phyloP scores from a whole-genome alignment of 2,888 invertebrate species.

The Alloscopus bannaensis region DNA sequence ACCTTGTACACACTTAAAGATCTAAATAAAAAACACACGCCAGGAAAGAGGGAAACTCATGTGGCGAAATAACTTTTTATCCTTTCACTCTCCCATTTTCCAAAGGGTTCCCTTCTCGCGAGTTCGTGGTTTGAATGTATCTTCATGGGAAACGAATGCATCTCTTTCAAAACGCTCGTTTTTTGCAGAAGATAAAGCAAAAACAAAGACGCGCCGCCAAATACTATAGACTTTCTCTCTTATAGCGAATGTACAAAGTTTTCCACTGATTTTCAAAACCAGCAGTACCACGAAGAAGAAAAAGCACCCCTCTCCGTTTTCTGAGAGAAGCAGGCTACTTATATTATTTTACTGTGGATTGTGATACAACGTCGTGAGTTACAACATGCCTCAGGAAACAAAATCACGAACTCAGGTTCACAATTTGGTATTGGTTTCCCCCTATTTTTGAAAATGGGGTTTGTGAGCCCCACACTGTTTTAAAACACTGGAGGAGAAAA shows the following conservation, averaged over 20 bases:
- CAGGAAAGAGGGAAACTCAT: slow-evolving; percentile 17
- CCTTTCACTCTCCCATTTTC: slow-evolving; percentile 34
- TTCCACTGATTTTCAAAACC: slow-evolving; percentile 1
- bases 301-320: background rate
- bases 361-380: background rate
- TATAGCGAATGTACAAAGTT: background rate
- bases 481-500: no score
- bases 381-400: background rate
- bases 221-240: background rate
- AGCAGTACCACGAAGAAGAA: background rate
- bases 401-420: slow-evolving; percentile 46
- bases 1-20: background rate
- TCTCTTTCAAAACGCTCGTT: slow-evolving; percentile 19
- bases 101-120: background rate
- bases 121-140: slow-evolving; percentile 1
- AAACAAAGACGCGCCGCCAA: no score
- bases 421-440: background rate
- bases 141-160: slow-evolving; percentile 11
- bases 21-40: background rate
- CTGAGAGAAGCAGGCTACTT: slow-evolving; percentile 1
- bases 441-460: background rate
- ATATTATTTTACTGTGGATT: slow-evolving; percentile 1
- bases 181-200: slow-evolving; percentile 34
- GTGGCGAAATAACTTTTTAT: slow-evolving; percentile 43
- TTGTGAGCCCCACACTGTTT: no score